A percentile compares a stretch with the other conserved stretches of the same genome.
Conservation (phyloP, 1,140 invertebrate species). For the Cyclargus thomasi region DNA sequence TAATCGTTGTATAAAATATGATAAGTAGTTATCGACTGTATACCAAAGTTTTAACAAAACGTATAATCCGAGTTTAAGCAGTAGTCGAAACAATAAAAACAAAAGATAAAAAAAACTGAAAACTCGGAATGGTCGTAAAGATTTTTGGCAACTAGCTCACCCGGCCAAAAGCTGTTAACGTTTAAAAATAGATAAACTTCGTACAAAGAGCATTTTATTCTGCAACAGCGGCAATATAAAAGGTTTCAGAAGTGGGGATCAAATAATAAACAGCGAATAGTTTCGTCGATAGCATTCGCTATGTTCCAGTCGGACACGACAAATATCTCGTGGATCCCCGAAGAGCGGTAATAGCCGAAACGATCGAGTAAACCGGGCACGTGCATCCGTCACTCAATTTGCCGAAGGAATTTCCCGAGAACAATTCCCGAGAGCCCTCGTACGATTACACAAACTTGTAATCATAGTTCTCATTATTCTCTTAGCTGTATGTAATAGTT, state of each 20-base stretch:
- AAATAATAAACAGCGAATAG: neutral
- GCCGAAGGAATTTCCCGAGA: neutral
- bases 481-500: neutral
- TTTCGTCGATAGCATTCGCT: neutral
- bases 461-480: neutral
- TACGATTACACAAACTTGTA: slow-evolving; percentile 7
- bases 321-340: neutral
- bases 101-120: neutral
- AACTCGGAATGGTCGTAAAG: slow-evolving; percentile 2
- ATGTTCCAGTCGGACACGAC: neutral
- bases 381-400: slow-evolving; percentile 20
- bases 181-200: slow-evolving; percentile 1
- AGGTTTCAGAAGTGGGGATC: neutral
- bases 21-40: neutral
- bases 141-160: slow-evolving; percentile 1
- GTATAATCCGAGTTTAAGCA: neutral
- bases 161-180: neutral
- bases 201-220: neutral
- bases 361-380: slow-evolving; percentile 18
- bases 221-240: neutral
- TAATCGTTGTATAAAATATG: neutral
- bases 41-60: neutral
- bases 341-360: neutral
- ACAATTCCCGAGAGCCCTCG: neutral
- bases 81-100: neutral